Conservation (phyloP, 1,140 invertebrate species). For the Thaumatotibia leucotreta region DNA sequence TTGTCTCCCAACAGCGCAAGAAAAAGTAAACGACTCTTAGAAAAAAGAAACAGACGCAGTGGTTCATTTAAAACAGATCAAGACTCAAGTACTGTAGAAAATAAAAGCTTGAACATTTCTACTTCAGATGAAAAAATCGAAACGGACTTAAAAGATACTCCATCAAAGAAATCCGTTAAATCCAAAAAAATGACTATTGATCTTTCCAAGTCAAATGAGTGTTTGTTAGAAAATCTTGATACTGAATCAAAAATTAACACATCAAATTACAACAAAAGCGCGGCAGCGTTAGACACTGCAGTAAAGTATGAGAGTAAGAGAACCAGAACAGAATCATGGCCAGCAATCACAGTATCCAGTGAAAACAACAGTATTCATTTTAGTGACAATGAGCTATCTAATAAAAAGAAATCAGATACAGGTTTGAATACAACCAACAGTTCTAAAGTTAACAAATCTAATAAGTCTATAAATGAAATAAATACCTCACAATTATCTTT, state of each 20-base stretch:
- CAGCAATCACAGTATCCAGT: slow-evolving; percentile 21
- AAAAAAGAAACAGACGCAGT: slow-evolving; percentile 13
- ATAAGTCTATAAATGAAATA: background rate
- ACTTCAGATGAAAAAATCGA: background rate
- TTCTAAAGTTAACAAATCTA: background rate
- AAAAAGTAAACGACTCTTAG: slow-evolving; percentile 35
- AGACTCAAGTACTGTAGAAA: background rate
- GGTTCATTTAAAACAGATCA: background rate
- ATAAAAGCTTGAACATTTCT: background rate
- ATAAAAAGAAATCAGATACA: background rate
- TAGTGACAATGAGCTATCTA: slow-evolving; percentile 1
- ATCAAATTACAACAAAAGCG: background rate
- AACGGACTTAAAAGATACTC: background rate
- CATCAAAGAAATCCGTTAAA: background rate
- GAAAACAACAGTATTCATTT: background rate
- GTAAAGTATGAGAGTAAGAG: slow-evolving; percentile 26
- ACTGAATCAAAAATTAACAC: background rate
- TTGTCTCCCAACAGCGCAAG: slow-evolving; percentile 19
- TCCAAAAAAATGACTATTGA: background rate
- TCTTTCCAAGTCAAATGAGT: background rate
- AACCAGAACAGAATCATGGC: slow-evolving; percentile 53
- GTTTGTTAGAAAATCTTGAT: background rate
- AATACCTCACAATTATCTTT: background rate
- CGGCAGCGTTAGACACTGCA: background rate
- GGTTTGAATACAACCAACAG: background rate